These are phyloP conservation scores for Scyliorhinus canicula DNA, from an alignment of 2,797 vertebrate genomes.

Conservation along the genomic window DNA sequence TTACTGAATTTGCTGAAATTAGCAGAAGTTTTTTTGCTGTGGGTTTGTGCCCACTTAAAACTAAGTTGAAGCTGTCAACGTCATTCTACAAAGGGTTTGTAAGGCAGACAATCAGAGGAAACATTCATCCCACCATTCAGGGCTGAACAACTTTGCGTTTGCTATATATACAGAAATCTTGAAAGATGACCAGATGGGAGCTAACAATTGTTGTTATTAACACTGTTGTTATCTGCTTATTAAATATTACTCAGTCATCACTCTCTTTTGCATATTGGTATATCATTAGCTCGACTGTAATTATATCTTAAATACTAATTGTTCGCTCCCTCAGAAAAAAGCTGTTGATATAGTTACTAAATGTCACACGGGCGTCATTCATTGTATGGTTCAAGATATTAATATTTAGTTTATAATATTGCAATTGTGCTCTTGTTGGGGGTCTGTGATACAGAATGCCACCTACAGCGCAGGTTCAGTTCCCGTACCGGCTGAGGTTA, in stretches of 20 bases:
- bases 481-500: too few relatives aligned
- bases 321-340: background rate
- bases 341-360: background rate
- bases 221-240: background rate
- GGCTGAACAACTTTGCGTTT: background rate
- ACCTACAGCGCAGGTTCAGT: too few relatives aligned
- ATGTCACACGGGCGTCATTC: background rate
- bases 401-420: background rate
- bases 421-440: background rate
- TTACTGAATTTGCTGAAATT: background rate
- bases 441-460: too few relatives aligned
- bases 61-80: background rate
- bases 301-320: slow-evolving; percentile 8
- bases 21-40: background rate
- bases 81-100: background rate
- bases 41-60: background rate
- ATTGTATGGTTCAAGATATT: background rate
- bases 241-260: background rate
- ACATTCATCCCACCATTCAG: background rate
- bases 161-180: background rate
- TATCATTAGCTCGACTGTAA: background rate
- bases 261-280: background rate
- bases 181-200: background rate
- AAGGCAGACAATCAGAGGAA: background rate
- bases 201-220: background rate